Base-by-base conservation (phyloP, 2,797 vertebrate species). In the Pangasius mekongensis region DNA sequence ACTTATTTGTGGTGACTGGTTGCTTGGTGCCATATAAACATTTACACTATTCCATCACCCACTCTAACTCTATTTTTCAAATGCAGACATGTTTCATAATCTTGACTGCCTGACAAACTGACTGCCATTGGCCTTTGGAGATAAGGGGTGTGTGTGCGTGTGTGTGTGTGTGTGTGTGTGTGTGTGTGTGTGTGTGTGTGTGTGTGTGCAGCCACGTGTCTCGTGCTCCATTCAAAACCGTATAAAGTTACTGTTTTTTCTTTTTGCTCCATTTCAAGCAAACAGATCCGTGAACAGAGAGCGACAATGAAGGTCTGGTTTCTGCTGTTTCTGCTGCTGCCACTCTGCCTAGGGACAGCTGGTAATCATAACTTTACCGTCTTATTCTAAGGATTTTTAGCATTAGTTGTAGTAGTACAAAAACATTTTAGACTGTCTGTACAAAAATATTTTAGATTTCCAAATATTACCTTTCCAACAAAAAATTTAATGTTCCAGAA, bases 301-400 rank as follows among this genome's bases (percentile, higher is more conserved):
- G 69, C 83, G 56, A 90, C 47, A 43, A 93, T 92, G 91, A 94
- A 92, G 87, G 85, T 87, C 87, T 91, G 84, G 86, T 58, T 94
- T 7, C 20, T 91, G 58, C 87, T 93, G 83, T 27, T 92, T 3
- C 58, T 93, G 85, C 54, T 94, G 69, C 86, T 92, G 84, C 92
- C 92, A n/a, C 5, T 92, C 60, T 92, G 92, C 39, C 47, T 84
- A 58, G 92, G 89, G 91, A 54, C 2, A 89, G 43, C 82, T 49
- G 24, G 52, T 64, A 78, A 86, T 11, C 22, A 52, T 30, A 67
- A 67, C 60, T 18, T 64, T 83, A 47, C 3, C 6, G 7, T 83
- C 9, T 49, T 30, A 49, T 83, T 66, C 1, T 52, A 56, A 56
- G 3, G 3, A 10, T 56, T 11, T 77, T 54, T 20, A 30, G 49